These are phyloP conservation scores for Latrodectus elegans DNA, from an alignment of 2,888 invertebrate genomes.

Conservation along the genomic window DNA sequence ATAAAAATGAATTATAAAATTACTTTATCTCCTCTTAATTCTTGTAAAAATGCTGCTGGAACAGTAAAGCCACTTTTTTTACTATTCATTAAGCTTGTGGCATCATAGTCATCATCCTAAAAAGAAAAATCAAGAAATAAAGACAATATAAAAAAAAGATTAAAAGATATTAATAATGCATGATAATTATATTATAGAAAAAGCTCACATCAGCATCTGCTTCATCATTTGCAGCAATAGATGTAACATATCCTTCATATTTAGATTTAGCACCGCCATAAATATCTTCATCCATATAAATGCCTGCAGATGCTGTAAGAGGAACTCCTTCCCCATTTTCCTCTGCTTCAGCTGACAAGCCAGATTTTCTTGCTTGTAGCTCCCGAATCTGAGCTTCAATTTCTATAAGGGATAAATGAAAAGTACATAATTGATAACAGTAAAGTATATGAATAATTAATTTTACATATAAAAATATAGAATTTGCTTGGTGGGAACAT, in stretches of 20 bases:
- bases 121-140: conserved; percentile 27
- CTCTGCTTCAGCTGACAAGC: conserved; percentile 79
- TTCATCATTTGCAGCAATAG: conserved; percentile 97
- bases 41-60: conserved; percentile 90
- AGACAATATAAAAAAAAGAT: neutral
- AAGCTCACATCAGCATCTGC: conserved; percentile 80
- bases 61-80: conserved; percentile 88
- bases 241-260: conserved; percentile 95
- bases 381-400: conserved; percentile 96
- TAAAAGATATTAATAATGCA: neutral
- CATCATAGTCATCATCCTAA: conserved; percentile 89
- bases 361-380: conserved; percentile 89
- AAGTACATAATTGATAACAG: too few relatives aligned
- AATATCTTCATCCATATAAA: conserved; percentile 94
- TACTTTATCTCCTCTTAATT: conserved; percentile 84
- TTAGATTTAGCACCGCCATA: conserved; percentile 86
- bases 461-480: too few relatives aligned
- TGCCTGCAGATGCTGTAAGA: conserved; percentile 85
- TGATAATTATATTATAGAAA: neutral
- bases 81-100: conserved; percentile 75
- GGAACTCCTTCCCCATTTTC: conserved; percentile 84
- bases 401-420: conserved; percentile 80
- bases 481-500: too few relatives aligned
- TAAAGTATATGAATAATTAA: too few relatives aligned
- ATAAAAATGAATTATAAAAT: neutral